These are phyloP conservation scores for Aphodius granarius DNA, from an alignment of 2,888 invertebrate genomes.

Conservation along the genomic window DNA sequence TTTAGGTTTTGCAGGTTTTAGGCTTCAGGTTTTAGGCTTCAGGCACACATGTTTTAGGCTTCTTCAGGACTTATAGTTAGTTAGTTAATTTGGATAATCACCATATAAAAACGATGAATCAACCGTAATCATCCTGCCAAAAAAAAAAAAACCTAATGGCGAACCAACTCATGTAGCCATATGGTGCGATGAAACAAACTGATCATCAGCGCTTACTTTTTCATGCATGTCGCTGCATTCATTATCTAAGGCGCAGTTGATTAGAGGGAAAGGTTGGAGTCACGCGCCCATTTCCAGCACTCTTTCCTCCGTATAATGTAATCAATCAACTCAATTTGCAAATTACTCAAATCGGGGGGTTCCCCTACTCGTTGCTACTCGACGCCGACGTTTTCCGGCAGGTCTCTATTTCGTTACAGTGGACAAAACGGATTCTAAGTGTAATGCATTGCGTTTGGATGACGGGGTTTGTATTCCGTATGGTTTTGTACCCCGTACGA, in stretches of 20 bases:
- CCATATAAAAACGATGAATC: neutral
- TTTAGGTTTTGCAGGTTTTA: too few species aligned
- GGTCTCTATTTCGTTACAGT: slow-evolving; percentile 39
- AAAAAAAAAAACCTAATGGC: neutral
- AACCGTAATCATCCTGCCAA: neutral
- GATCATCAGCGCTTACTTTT: neutral
- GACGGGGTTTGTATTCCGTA: too few species aligned
- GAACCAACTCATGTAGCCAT: neutral
- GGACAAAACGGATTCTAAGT: slow-evolving; percentile 41
- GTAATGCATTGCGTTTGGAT: slow-evolving; percentile 15
- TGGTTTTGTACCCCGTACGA: slow-evolving; percentile 41
- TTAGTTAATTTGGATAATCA: neutral
- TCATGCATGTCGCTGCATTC: slow-evolving; percentile 29
- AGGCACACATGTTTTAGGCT: too few species aligned
- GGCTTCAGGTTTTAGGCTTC: too few species aligned
- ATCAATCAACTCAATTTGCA: slow-evolving; percentile 48
- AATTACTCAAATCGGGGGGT: slow-evolving; percentile 42
- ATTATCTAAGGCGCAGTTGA: slow-evolving; percentile 41
- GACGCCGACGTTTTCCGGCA: slow-evolving; percentile 34
- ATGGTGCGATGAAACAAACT: neutral
- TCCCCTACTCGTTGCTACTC: slow-evolving; percentile 42
- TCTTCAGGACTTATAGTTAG: too few species aligned
- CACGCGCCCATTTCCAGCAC: slow-evolving; percentile 40
- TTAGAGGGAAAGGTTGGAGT: slow-evolving; percentile 40
- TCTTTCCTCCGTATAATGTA: slow-evolving; percentile 34